phyloP scores from a whole-genome alignment of 2,888 invertebrate species.

The Heliconius aoede region DNA sequence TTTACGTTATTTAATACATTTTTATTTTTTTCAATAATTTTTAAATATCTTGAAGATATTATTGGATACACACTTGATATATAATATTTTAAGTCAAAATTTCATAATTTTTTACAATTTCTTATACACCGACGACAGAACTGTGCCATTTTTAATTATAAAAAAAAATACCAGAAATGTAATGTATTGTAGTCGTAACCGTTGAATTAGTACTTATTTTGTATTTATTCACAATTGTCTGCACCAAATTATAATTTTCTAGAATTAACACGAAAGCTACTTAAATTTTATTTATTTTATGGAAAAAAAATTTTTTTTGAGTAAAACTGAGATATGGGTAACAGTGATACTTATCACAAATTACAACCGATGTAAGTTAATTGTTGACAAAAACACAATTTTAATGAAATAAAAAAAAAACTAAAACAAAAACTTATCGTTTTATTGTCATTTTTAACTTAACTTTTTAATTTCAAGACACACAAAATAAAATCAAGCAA shows the following conservation, averaged over 20 bases:
- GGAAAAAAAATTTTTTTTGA: constrained; percentile 26
- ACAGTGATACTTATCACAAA: constrained; percentile 29
- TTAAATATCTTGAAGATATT: no score
- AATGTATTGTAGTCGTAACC: constrained; percentile 32
- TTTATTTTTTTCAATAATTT: no score
- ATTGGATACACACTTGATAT: not conserved
- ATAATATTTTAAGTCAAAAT: not conserved
- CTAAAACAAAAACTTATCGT: constrained; percentile 62
- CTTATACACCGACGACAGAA: constrained; percentile 8
- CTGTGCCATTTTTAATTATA: constrained; percentile 31
- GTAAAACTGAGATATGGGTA: constrained; percentile 24
- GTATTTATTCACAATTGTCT: constrained; percentile 43
- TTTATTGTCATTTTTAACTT: constrained; percentile 60
- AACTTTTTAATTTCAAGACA: not conserved
- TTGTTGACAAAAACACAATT: constrained; percentile 72
- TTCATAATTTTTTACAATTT: not conserved
- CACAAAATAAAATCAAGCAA: not conserved
- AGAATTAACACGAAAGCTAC: constrained; percentile 32
- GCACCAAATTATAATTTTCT: constrained; percentile 35
- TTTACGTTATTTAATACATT: no score
- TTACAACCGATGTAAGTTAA: constrained; percentile 51
- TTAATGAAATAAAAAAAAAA: constrained; percentile 66
- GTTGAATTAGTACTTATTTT: constrained; percentile 37
- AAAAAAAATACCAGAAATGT: constrained; percentile 32
- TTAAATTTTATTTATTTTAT: constrained; percentile 39